Evolutionary conservation across 2,888 invertebrate genomes (phyloP), one percentile per base, ranked within the genome.

Genomic region (Metopia argyrocephala): DNA sequence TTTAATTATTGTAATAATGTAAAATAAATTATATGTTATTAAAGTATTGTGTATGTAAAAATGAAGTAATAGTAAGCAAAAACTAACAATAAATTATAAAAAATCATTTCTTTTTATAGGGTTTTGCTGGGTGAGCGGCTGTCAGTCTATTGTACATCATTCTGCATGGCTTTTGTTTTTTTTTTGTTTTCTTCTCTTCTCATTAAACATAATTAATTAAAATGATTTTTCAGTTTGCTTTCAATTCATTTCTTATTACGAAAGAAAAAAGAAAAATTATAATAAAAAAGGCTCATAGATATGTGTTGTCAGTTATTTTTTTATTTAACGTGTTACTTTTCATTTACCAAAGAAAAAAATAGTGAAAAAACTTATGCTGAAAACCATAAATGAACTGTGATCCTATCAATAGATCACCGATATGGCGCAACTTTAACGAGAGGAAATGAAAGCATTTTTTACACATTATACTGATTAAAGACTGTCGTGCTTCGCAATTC

Each of bases 361-460:
- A 31, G 12, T 12, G 31, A 12, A 21, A 38, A 15, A 62, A 71
- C 18, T 54, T 25, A 50, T 25, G 65, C 31, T 46, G 38, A 21
- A 61, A 78, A 31, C 38, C 38, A 27, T 18, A 25, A 69, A 23
- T 20, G 23, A 61, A 6, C 31, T 52, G 38, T 61, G 61, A 31
- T 52, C n/a, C 38, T 61, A 25, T 25, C 9, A 23, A 6, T 50
- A 46, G 12, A 23, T 20, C 31, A n/a, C n/a, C n/a, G 15, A 20
- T 28, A 6, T 15, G 52, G 18, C 31, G n/a, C 12, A 50, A 45
- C n/a, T n/a, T 12, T 52, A 25, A 7, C 18, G 64, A 28, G 68
- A 62, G 70, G 61, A 79, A 76, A 75, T 75, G 75, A 79, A 79
- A 79, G 75, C 70, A 20, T 50, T 27, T 74, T 61, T 25, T 38